These are phyloP conservation scores for Corythoichthys haematopterus DNA, from an alignment of 2,113 vertebrate species.

Conservation along the genomic window DNA sequence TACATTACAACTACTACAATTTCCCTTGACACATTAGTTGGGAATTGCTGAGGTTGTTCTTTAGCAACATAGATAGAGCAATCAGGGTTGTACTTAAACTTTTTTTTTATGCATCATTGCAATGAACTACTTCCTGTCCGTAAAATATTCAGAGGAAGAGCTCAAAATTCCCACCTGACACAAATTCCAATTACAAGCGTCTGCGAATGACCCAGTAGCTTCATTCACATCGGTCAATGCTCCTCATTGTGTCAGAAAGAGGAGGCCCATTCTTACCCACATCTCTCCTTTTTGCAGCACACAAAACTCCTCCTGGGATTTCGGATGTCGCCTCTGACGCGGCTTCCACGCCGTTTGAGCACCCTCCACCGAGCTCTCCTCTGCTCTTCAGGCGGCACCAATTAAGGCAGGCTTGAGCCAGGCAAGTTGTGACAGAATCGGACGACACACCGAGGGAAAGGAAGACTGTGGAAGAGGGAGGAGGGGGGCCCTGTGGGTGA, in stretches of 20 bases:
- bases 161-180: conserved; percentile 28
- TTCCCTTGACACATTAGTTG: not conserved
- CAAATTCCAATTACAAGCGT: conserved; percentile 13
- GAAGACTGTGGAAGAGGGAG: conserved; percentile 2
- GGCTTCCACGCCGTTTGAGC: conserved; percentile 22
- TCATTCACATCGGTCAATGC: conserved; percentile 51
- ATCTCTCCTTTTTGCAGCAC: conserved; percentile 65
- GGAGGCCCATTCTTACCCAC: conserved; percentile 64
- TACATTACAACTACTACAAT: not conserved
- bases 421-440: conserved; percentile 34
- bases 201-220: conserved; percentile 35
- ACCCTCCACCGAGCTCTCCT: conserved; percentile 16
- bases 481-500: conserved; percentile 31
- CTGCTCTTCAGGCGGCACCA: conserved; percentile 18
- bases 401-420: conserved; percentile 34
- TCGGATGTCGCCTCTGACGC: conserved; percentile 42
- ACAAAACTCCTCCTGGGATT: conserved; percentile 44
- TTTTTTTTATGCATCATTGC: not conserved
- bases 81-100: not conserved
- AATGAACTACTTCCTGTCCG: not conserved
- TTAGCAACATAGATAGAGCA: not conserved
- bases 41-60: not conserved
- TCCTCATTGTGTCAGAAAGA: conserved; percentile 57
- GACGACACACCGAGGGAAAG: conserved; percentile 14
- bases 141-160: not conserved